Conservation (phyloP, 2,797 vertebrate species). For the Ctenopoma kingsleyae region DNA sequence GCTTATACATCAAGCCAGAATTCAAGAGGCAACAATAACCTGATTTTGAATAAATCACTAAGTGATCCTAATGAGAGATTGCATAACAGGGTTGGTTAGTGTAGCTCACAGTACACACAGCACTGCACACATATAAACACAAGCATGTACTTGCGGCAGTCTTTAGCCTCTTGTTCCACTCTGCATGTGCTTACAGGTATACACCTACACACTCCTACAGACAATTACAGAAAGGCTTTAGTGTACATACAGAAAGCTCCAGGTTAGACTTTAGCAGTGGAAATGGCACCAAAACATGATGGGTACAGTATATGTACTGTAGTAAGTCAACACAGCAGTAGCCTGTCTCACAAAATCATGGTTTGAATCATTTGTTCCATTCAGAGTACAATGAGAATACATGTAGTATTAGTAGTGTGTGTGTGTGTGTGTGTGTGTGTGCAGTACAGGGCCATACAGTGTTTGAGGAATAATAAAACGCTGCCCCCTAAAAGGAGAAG, state of each 20-base stretch:
- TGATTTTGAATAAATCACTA: constrained; percentile 23
- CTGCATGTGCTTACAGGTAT: constrained; percentile 45
- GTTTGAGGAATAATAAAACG: constrained; percentile 43
- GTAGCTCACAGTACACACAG: background rate
- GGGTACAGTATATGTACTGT: background rate
- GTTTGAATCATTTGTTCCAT: constrained; percentile 11
- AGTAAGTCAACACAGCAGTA: background rate
- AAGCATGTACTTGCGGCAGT: constrained; percentile 41
- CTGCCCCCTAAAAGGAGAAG: constrained; percentile 51
- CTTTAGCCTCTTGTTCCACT: constrained; percentile 22
- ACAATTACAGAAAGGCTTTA: constrained; percentile 5
- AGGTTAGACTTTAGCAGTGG: background rate
- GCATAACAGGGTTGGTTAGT: constrained; percentile 5
- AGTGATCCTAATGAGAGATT: constrained; percentile 6
- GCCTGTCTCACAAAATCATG: constrained; percentile 6
- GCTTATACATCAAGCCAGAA: background rate
- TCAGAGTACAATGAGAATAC: constrained; percentile 9
- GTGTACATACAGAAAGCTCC: constrained; percentile 14
- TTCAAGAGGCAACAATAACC: background rate
- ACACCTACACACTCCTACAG: constrained; percentile 33
- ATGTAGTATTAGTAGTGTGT: background rate
- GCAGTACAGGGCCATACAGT: constrained; percentile 19
- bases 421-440: constrained; percentile 4
- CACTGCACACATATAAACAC: constrained; percentile 22
- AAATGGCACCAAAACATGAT: background rate